Percentiles rank a stretch among this genome's conserved stretches.
phyloP scores from a whole-genome alignment of 2,113 vertebrate species.

The Elephas maximus region DNA sequence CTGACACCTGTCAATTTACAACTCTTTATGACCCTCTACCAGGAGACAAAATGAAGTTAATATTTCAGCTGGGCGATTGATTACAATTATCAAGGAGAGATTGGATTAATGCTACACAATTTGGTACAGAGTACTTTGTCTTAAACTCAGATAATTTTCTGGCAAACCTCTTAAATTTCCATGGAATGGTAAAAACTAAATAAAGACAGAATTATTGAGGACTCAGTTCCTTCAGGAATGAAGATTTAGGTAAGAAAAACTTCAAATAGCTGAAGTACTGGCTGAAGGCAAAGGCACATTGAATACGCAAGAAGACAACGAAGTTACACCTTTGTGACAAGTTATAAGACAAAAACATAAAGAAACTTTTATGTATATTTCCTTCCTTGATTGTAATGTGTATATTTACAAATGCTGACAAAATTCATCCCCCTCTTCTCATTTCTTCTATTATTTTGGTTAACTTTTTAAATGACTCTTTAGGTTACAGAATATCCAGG shows the following conservation, averaged over 20 bases:
- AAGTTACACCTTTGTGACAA: neutral
- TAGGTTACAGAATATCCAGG: neutral
- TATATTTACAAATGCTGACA: neutral
- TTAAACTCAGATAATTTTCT: neutral
- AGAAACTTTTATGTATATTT: neutral
- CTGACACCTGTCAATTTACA: neutral
- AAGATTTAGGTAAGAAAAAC: neutral
- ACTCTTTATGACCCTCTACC: neutral
- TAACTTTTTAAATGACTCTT: neutral
- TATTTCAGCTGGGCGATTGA: neutral
- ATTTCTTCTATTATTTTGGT: neutral
- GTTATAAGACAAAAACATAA: neutral
- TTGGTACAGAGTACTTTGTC: neutral
- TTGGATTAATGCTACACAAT: neutral
- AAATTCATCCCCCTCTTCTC: neutral
- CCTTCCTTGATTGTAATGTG: neutral
- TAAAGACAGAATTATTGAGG: neutral
- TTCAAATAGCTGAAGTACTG: neutral
- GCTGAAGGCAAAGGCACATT: neutral
- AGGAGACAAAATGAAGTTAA: neutral
- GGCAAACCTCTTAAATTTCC: neutral
- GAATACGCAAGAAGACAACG: neutral
- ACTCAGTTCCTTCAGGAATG: neutral
- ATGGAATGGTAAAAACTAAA: neutral
- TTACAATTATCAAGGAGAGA: neutral